Evolutionary conservation across 2,888 invertebrate species (phyloP).

Genomic region (Lutraria lutraria): DNA sequence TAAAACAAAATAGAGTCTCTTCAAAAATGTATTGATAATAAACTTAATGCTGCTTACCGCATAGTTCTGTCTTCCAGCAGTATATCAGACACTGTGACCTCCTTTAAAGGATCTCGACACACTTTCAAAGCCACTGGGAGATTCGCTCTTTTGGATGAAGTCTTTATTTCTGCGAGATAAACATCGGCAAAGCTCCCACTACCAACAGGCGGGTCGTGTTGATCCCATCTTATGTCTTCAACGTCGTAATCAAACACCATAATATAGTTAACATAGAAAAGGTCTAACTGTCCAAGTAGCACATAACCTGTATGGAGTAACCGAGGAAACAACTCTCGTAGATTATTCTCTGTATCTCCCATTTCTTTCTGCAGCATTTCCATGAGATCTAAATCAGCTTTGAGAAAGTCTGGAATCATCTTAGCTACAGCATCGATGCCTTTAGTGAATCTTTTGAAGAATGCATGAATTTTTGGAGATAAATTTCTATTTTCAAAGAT

Average conservation of each 20-base stretch:
- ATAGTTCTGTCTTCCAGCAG: constrained; percentile 80
- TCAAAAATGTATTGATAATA: neutral
- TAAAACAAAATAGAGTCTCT: neutral
- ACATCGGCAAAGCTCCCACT: constrained; percentile 82
- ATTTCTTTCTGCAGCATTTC: constrained; percentile 74
- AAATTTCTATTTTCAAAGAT: constrained; percentile 71
- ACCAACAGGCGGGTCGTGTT: constrained; percentile 71
- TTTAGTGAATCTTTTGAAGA: constrained; percentile 75
- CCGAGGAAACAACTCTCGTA: constrained; percentile 73
- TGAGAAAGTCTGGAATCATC: constrained; percentile 81
- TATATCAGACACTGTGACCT: constrained; percentile 75
- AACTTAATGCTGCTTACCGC: constrained; percentile 68
- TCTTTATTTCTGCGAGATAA: constrained; percentile 67
- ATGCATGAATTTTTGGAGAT: constrained; percentile 72
- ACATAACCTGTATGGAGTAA: constrained; percentile 60
- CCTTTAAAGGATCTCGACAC: constrained; percentile 72
- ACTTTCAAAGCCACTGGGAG: constrained; percentile 77
- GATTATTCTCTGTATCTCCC: constrained; percentile 68
- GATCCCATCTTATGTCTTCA: constrained; percentile 74
- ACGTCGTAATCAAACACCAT: constrained; percentile 79
- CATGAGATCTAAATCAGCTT: constrained; percentile 78
- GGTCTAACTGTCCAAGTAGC: constrained; percentile 77
- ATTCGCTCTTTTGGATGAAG: constrained; percentile 24
- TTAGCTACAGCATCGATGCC: constrained; percentile 75
- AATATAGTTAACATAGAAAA: constrained; percentile 79